phyloP scores from a whole-genome alignment of 2,888 invertebrate genomes.

The Sphaeridia pumilis region DNA sequence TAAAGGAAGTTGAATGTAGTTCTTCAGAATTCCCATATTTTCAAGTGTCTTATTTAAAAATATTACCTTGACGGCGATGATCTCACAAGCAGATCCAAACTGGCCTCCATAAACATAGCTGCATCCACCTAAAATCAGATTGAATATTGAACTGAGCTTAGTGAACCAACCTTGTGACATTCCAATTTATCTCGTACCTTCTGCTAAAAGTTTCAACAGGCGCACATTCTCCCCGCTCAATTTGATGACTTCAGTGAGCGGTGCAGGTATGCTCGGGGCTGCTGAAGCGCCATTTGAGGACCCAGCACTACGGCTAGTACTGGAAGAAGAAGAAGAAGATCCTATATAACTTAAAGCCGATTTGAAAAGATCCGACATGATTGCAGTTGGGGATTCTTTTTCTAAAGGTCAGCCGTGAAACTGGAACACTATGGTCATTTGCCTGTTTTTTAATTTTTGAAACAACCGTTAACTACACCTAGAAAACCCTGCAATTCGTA shows the following conservation, averaged over 20 bases:
- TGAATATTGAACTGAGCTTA: neutral
- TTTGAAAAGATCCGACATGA: constrained; percentile 29
- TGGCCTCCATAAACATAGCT: constrained; percentile 32
- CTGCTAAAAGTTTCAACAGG: constrained; percentile 26
- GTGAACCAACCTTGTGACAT: too few species aligned
- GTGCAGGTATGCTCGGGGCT: constrained; percentile 9
- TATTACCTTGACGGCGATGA: constrained; percentile 29
- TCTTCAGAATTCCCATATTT: neutral
- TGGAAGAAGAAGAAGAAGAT: constrained; percentile 10
- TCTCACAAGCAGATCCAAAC: constrained; percentile 19
- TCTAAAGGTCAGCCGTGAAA: too few species aligned
- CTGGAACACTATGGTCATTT: too few species aligned
- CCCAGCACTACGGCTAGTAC: neutral
- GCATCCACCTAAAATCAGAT: constrained; percentile 24
- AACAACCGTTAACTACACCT: neutral
- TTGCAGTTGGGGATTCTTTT: too few species aligned
- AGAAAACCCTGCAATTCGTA: neutral
- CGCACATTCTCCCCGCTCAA: constrained; percentile 21
- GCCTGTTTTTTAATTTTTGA: neutral
- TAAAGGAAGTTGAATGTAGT: neutral
- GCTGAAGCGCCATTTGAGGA: constrained; percentile 2
- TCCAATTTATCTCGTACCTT: constrained; percentile 23
- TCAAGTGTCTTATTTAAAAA: neutral
- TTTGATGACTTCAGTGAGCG: constrained; percentile 19
- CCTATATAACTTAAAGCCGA: constrained; percentile 29